Conservation (phyloP, 2,888 invertebrate genomes). For the Serripes groenlandicus region DNA sequence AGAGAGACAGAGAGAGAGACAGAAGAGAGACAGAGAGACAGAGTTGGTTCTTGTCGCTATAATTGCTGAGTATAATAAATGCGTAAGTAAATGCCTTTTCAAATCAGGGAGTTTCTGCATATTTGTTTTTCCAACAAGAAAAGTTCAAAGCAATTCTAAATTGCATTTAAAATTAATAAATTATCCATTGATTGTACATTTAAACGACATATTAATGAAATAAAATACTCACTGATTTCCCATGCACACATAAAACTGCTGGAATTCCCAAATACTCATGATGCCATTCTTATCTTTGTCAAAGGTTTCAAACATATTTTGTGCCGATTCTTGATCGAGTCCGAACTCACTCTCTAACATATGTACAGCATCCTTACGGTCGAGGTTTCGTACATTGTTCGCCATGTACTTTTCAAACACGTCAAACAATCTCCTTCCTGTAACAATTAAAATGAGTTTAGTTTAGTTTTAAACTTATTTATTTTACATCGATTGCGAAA, state of each 20-base stretch:
- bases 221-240: constrained; percentile 80
- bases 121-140: too few species aligned
- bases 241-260: constrained; percentile 83
- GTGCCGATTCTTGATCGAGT: constrained; percentile 79
- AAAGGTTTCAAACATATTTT: constrained; percentile 84
- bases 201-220: too few species aligned
- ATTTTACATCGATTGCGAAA: too few species aligned
- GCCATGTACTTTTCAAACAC: constrained; percentile 84
- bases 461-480: not conserved
- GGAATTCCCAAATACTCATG: constrained; percentile 86
- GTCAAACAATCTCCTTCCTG: constrained; percentile 83
- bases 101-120: too few species aligned
- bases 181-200: too few species aligned
- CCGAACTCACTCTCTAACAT: constrained; percentile 83
- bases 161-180: too few species aligned
- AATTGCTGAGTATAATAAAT: too few species aligned
- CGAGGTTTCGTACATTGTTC: constrained; percentile 81
- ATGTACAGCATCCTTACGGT: constrained; percentile 79
- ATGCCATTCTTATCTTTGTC: constrained; percentile 84
- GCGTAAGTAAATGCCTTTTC: too few species aligned
- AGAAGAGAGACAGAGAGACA: constrained; percentile 14
- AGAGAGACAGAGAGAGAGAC: constrained; percentile 4
- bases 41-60: too few species aligned
- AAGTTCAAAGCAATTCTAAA: too few species aligned
- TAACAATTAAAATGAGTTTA: not conserved